A percentile compares a stretch with the other conserved stretches of the same genome.
Evolutionary conservation across 30 jellyfish, hydroid and myxozoan species (phyloP).

Genomic region (Cassiopea xamachana): DNA sequence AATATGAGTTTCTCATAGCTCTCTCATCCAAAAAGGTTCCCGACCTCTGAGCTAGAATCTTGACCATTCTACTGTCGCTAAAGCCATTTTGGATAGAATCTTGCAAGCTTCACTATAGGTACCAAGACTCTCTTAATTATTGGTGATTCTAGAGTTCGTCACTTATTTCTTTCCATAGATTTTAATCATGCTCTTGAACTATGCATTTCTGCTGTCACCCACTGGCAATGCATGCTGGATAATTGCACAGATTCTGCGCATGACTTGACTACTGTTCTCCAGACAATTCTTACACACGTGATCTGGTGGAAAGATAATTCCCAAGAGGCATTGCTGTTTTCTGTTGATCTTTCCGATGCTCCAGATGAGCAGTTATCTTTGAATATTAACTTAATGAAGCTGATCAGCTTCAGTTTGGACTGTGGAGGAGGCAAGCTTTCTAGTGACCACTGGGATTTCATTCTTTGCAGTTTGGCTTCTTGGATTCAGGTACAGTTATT

Average conservation of each 20-base stretch:
- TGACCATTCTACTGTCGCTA: too few relatives aligned
- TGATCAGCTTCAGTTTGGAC: slow-evolving; percentile 52
- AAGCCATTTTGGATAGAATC: too few relatives aligned
- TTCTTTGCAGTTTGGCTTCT: slow-evolving; percentile 87
- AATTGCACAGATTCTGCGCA: background rate
- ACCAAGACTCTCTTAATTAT: too few relatives aligned
- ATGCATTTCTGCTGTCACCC: slow-evolving; percentile 45
- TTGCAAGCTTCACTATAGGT: too few relatives aligned
- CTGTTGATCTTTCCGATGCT: slow-evolving; percentile 46
- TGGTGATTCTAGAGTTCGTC: too few relatives aligned
- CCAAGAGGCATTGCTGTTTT: slow-evolving; percentile 44
- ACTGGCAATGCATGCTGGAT: slow-evolving; percentile 68
- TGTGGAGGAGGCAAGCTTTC: slow-evolving; percentile 31
- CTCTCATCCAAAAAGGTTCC: background rate
- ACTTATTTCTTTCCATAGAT: slow-evolving; percentile 18
- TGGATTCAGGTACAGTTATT: slow-evolving; percentile 85
- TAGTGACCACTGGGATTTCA: slow-evolving; percentile 86
- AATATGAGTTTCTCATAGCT: background rate
- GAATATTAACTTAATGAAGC: slow-evolving; percentile 48
- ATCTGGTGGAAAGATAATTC: slow-evolving; percentile 60
- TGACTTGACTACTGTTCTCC: slow-evolving; percentile 45
- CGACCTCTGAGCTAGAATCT: too few relatives aligned
- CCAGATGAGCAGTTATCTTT: slow-evolving; percentile 25
- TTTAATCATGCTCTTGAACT: slow-evolving; percentile 33
- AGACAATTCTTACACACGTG: slow-evolving; percentile 18